Conservation (phyloP, 2,888 invertebrate genomes). For the Drosophila recens region DNA sequence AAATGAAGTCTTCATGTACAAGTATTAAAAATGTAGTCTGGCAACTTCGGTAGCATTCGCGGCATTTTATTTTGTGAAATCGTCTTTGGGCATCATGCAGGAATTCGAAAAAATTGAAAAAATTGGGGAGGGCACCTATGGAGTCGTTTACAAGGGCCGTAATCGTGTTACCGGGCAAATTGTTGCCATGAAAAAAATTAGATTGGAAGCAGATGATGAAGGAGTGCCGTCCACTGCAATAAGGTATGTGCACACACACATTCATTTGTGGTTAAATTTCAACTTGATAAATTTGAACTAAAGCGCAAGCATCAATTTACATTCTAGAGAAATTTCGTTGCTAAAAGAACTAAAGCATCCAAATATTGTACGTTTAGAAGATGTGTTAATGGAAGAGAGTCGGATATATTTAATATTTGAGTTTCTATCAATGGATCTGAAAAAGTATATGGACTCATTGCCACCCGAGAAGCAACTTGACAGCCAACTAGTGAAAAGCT, state of each 20-base stretch:
- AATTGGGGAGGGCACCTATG: conserved; percentile 99
- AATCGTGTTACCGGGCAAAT: conserved; percentile 94
- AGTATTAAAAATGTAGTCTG: conserved; percentile 12
- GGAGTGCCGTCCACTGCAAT: conserved; percentile 99
- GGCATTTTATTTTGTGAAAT: conserved; percentile 48
- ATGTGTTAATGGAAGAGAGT: conserved; percentile 97
- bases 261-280: conserved; percentile 1
- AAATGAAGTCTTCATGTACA: neutral
- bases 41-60: conserved; percentile 47
- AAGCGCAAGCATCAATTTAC: neutral
- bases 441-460: conserved; percentile 96
- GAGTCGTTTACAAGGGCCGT: conserved; percentile 98
- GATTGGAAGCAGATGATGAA: conserved; percentile 97
- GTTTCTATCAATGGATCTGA: conserved; percentile 97
- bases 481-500: conserved; percentile 93
- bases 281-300: neutral
- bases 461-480: conserved; percentile 93
- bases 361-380: conserved; percentile 97
- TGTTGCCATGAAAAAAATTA: conserved; percentile 99
- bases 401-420: conserved; percentile 98
- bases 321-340: conserved; percentile 94
- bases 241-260: conserved; percentile 84
- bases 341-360: conserved; percentile 97
- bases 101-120: conserved; percentile 98
- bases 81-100: conserved; percentile 88